Evolutionary conservation across 2,113 vertebrate genomes (phyloP), one percentile per base, ranked within the genome.

Genomic region (Grus americana): DNA sequence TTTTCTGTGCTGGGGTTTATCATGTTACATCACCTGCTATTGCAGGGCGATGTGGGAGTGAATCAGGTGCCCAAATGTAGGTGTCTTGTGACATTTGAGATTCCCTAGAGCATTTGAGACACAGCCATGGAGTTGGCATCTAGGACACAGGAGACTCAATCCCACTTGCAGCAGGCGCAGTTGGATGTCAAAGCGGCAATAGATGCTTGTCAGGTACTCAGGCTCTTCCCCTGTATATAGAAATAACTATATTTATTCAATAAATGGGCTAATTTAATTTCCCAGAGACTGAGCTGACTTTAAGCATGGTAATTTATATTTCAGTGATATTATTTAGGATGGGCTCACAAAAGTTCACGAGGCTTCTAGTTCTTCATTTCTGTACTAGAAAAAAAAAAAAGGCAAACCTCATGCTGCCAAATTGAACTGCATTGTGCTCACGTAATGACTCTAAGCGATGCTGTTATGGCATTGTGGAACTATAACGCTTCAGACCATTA

Each of bases 401-500:
- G 46, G 50, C 61, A 89, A 81, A 59, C 71, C 4, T 19, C 70
- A 10, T 6, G 32, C 70, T 87, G 73, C 89, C 84, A 61, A 40
- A 67, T 1, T 26, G 89, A 81, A 11, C 73, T 61, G 70, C 20
- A 22, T 76, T 85, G 73, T 91, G 70, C 89, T 34, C 17, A 1
- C 47, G 66, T 87, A 86, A 89, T 87, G 88, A 54, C 88, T 88
- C 83, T 54, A 57, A 92, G 88, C 42, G 87, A 68, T 85, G 91
- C 73, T 90, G 34, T 79, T 85, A 54, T 8, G 76, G 83, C 78
- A 32, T 6, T 42, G 66, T 58, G 74, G 76, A 93, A 82, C 40
- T 54, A 44, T 16, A 46, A 82, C 0, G 15, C 91, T 94, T 93
- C 92, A 93, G 80, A 32, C 30, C 61, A 65, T 63, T 93, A 59